Conservation (phyloP, 2,113 vertebrate genomes). For the Tretioscincus oriximinensis region DNA sequence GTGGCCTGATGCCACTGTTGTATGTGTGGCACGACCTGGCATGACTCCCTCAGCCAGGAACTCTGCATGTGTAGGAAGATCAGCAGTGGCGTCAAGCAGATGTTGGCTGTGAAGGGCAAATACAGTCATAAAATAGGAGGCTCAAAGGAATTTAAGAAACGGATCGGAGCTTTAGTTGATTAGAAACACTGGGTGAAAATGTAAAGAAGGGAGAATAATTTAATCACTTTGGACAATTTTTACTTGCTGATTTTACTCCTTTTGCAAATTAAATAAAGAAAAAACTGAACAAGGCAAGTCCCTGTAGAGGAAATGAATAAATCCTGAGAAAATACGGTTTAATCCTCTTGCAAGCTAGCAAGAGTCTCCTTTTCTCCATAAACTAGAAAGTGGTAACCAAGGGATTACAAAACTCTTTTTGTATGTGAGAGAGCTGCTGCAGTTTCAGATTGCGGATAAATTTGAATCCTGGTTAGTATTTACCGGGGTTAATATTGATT, state of each 20-base stretch:
- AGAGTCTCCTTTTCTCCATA: constrained; percentile 7
- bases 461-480: not conserved
- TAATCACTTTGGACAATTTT: constrained; percentile 24
- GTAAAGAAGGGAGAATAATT: not conserved
- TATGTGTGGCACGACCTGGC: too few relatives aligned
- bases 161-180: constrained; percentile 23
- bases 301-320: constrained; percentile 25
- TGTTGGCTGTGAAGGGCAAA: too few relatives aligned
- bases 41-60: too few relatives aligned
- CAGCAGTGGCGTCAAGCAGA: too few relatives aligned
- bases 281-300: not conserved
- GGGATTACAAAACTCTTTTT: constrained; percentile 17
- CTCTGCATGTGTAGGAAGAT: too few relatives aligned
- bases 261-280: constrained; percentile 35
- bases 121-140: too few relatives aligned
- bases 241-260: constrained; percentile 4
- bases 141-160: constrained; percentile 7
- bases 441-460: not conserved
- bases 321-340: not conserved
- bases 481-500: not conserved
- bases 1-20: too few relatives aligned
- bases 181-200: constrained; percentile 17
- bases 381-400: constrained; percentile 24
- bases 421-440: not conserved
- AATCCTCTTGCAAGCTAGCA: not conserved